These are phyloP conservation scores for Drosophila mimica DNA, from an alignment of 2,888 invertebrate species.

Conservation along the genomic window DNA sequence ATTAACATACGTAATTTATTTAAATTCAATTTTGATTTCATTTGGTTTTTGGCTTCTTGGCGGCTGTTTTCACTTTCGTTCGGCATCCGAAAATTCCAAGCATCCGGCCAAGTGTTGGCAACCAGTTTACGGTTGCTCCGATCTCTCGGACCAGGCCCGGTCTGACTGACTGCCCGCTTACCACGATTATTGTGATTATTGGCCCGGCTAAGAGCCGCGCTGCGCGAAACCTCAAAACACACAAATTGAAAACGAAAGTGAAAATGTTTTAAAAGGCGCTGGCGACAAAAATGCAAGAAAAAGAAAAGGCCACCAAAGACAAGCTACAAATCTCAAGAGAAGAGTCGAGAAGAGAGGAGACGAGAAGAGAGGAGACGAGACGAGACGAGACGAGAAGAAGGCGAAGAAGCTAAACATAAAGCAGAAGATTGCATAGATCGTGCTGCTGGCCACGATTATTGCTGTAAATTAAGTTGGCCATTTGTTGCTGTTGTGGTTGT, in stretches of 20 bases:
- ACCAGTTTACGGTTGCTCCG: constrained; percentile 51
- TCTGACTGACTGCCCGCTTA: constrained; percentile 79
- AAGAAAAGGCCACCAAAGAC: constrained; percentile 22
- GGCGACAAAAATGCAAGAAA: constrained; percentile 34
- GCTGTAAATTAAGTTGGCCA: constrained; percentile 79
- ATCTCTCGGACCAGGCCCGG: constrained; percentile 52
- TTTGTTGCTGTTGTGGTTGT: constrained; percentile 41
- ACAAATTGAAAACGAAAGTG: constrained; percentile 78
- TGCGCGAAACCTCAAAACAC: constrained; percentile 70
- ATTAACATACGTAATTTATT: constrained; percentile 81
- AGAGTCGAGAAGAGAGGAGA: constrained; percentile 1
- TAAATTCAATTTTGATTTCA: constrained; percentile 78
- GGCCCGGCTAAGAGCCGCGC: constrained; percentile 56
- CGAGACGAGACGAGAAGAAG: constrained; percentile 1
- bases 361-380: constrained; percentile 6
- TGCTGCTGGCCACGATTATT: constrained; percentile 57
- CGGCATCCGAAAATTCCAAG: constrained; percentile 74
- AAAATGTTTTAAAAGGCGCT: constrained; percentile 60
- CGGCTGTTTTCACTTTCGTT: constrained; percentile 77
- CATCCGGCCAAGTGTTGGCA: constrained; percentile 59
- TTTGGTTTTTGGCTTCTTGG: constrained; percentile 62
- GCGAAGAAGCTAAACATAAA: constrained; percentile 41
- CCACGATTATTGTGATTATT: constrained; percentile 80
- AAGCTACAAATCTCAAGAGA: constrained; percentile 14
- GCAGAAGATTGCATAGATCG: constrained; percentile 62